Percentiles rank a stretch among this genome's conserved stretches.
phyloP scores from a whole-genome alignment of 1,140 invertebrate species.

The Ceratosolen fusciceps region DNA sequence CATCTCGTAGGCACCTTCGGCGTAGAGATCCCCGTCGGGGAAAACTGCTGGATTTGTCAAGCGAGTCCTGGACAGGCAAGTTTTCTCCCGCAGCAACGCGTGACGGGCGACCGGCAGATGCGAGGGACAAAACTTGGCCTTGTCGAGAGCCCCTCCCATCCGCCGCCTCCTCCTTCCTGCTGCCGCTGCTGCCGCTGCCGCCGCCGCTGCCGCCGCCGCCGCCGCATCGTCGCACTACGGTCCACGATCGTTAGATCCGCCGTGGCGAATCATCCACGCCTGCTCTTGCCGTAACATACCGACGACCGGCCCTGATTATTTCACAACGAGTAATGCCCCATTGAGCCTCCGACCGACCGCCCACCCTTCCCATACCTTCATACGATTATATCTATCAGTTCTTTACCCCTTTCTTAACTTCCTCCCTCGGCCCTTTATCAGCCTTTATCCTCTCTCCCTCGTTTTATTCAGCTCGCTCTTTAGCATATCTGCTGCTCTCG shows the following conservation, averaged over 20 bases:
- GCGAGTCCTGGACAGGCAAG: constrained; percentile 35
- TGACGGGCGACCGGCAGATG: constrained; percentile 31
- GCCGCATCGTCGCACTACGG: too few relatives aligned
- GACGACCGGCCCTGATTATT: constrained; percentile 10
- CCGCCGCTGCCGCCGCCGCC: too few relatives aligned
- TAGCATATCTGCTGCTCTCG: constrained; percentile 11
- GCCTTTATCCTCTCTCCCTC: neutral
- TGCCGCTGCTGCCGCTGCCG: neutral
- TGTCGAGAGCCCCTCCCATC: neutral
- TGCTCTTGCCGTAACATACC: neutral
- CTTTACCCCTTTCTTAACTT: neutral
- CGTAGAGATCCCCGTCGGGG: neutral
- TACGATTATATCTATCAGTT: constrained; percentile 6
- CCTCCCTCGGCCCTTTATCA: neutral
- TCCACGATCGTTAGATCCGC: too few relatives aligned
- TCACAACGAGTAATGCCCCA: neutral
- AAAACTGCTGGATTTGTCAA: constrained; percentile 40
- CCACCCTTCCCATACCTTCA: neutral
- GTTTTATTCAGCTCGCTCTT: neutral
- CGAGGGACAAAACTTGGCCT: constrained; percentile 19
- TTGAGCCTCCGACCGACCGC: neutral
- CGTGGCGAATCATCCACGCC: neutral
- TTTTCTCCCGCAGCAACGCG: constrained; percentile 29
- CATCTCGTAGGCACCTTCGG: constrained; percentile 37
- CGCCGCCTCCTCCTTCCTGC: too few relatives aligned